phyloP scores from a whole-genome alignment of 37 sponge, comb jelly and placozoan genomes.

The Diacarnus erythraeanus region DNA sequence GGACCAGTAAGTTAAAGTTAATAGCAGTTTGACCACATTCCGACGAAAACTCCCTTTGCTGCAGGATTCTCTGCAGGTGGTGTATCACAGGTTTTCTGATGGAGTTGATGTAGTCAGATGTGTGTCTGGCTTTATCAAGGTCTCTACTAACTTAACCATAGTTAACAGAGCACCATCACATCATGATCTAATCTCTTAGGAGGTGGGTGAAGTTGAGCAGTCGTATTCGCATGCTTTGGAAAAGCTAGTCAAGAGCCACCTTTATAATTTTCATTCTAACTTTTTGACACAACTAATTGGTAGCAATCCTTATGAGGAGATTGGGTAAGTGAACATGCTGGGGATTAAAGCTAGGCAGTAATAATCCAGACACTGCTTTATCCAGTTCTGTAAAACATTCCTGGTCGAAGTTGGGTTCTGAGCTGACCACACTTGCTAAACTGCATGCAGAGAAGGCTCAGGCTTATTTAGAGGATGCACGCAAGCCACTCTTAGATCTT shows the following conservation, averaged over 20 bases:
- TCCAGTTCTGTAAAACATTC: conserved; percentile 63
- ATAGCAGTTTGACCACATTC: too few relatives aligned
- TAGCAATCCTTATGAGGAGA: conserved; percentile 63
- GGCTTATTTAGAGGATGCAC: conserved; percentile 34
- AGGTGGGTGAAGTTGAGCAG: conserved; percentile 68
- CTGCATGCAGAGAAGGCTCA: conserved; percentile 65
- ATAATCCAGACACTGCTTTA: not conserved
- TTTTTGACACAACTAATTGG: conserved; percentile 76
- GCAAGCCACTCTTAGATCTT: conserved; percentile 55
- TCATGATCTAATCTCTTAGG: conserved; percentile 17
- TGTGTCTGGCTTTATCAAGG: conserved; percentile 83
- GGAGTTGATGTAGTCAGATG: conserved; percentile 74
- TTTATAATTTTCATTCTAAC: conserved; percentile 80
- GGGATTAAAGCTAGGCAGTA: not conserved
- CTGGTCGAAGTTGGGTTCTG: conserved; percentile 68
- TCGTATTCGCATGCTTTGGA: conserved; percentile 50
- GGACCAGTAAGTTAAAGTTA: conserved; percentile 43
- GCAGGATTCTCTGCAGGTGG: conserved; percentile 65
- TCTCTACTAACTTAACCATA: not conserved
- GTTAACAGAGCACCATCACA: not conserved
- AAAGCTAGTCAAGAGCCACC: conserved; percentile 54
- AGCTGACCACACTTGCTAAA: conserved; percentile 49
- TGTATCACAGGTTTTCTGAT: conserved; percentile 67
- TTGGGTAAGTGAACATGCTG: conserved; percentile 50
- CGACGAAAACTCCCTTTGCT: too few relatives aligned